Conservation (phyloP, 2,888 invertebrate genomes). For the Archaeoteleia sp. region DNA sequence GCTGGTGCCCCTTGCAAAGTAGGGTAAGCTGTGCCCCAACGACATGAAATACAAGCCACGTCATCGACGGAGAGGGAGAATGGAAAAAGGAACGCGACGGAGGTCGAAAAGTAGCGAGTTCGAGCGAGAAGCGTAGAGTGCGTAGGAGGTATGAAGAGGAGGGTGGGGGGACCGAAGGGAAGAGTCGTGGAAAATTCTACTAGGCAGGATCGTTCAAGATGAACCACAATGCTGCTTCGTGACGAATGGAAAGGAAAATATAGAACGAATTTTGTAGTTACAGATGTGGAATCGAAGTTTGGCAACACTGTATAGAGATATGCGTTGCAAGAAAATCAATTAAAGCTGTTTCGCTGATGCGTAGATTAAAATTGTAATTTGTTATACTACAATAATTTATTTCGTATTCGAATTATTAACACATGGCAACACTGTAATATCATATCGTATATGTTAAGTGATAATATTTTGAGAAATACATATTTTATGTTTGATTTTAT, state of each 20-base stretch:
- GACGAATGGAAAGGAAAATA: slow-evolving; percentile 35
- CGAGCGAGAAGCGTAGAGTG: slow-evolving; percentile 51
- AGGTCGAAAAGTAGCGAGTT: slow-evolving; percentile 25
- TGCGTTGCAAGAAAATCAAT: too few relatives aligned
- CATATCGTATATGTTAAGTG: too few relatives aligned
- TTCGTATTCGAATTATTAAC: too few relatives aligned
- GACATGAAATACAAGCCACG: slow-evolving; percentile 35
- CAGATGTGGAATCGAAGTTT: too few relatives aligned
- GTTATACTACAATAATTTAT: too few relatives aligned
- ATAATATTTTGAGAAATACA: too few relatives aligned
- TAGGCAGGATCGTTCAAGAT: slow-evolving; percentile 22
- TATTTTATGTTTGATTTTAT: too few relatives aligned
- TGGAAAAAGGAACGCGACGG: slow-evolving; percentile 11
- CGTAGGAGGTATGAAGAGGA: slow-evolving; percentile 39
- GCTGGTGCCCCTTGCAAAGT: slow-evolving; percentile 31
- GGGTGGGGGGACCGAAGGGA: slow-evolving; percentile 27
- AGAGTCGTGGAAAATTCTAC: slow-evolving; percentile 42
- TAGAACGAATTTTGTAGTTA: slow-evolving; percentile 32
- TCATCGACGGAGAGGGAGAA: slow-evolving; percentile 49
- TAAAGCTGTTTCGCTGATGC: too few relatives aligned
- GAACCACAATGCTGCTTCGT: slow-evolving; percentile 22
- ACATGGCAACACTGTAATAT: too few relatives aligned
- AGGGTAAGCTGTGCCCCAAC: slow-evolving; percentile 36
- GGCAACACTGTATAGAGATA: too few relatives aligned
- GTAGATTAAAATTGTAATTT: too few relatives aligned